A percentile compares a stretch with the other conserved stretches of the same genome.
phyloP scores from a whole-genome alignment of 2,113 vertebrate genomes.

The Alouatta palliata region DNA sequence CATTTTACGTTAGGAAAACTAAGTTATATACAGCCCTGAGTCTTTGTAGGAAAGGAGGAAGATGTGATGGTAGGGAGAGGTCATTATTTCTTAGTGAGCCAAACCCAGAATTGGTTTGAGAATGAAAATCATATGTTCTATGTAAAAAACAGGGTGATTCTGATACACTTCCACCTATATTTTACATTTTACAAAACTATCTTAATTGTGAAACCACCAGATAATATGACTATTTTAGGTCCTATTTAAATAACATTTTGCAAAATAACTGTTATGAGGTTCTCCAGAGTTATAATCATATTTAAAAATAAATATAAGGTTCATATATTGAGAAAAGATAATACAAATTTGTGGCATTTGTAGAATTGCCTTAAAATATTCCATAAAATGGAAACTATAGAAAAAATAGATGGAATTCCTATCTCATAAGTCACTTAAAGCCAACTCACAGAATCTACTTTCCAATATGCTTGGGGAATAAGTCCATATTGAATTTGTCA shows the following conservation, averaged over 20 bases:
- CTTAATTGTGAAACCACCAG: not conserved
- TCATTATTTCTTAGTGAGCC: not conserved
- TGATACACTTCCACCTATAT: not conserved
- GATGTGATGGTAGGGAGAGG: rapidly evolving
- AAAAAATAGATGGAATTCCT: not conserved
- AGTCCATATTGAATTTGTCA: constrained; percentile 48
- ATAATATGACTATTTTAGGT: not conserved
- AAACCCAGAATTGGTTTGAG: not conserved
- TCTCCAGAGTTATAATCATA: not conserved
- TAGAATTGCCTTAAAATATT: constrained; percentile 49
- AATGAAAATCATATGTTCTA: not conserved
- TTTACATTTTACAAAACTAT: not conserved
- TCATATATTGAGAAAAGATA: not conserved
- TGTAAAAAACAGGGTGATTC: not conserved
- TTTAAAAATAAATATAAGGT: not conserved
- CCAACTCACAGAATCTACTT: constrained; percentile 25
- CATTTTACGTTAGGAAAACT: not conserved
- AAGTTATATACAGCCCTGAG: not conserved
- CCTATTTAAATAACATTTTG: not conserved
- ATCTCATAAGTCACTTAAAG: constrained; percentile 41
- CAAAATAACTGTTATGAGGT: not conserved
- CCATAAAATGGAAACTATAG: not conserved
- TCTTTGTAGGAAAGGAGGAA: not conserved
- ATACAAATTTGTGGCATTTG: not conserved
- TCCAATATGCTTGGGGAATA: constrained; percentile 48